Evolutionary conservation across 2,888 invertebrate genomes (phyloP), one percentile per base, ranked within the genome.

Genomic region (Nudaria mundana): DNA sequence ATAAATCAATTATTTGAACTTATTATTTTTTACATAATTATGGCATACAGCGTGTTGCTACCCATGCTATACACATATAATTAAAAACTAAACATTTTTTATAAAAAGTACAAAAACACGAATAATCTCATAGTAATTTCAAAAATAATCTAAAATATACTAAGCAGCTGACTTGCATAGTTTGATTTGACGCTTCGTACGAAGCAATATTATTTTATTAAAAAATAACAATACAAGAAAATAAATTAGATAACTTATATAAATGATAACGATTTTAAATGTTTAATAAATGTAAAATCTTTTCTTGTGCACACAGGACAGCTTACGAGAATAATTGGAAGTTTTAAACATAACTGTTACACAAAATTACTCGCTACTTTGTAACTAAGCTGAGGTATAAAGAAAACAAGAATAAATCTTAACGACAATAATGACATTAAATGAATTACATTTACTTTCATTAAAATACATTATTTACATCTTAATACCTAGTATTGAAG

Each of bases 61-160:
- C 58, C 57, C 61, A 61, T 53, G 54, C 53, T 53, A 47, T 54
- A 63, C 47, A 56, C 52, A 43, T 52, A 50, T 40, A 61, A 66
- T 68, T 74, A 74, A 57, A 65, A 71, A 69, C 75, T 81, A 79
- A 69, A 35, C 49, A 57, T 61, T 43, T 76, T 74, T 74, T 68
- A 77, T 74, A 82, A 81, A 81, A 74, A 74, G 77, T 77, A 77
- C 73, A 81, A 81, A 75, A 74, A 80, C 71, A 68, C 71, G 66
- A 71, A 76, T 87, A 87, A 87, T 87, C 87, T 87, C 87, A 86
- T 41, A 66, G 79, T 86, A 86, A 87, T 87, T 87, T 87, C 84
- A 85, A 76, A 73, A 66, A 58, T 72, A 71, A 64, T 71, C 71
- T 74, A 76, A 71, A 45, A 55, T 50, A 60, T 65, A 60, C 64